A percentile compares a stretch with the other conserved stretches of the same genome.
phyloP scores from a whole-genome alignment of 2,113 vertebrate species.

The Petrocephalus zakoni region DNA sequence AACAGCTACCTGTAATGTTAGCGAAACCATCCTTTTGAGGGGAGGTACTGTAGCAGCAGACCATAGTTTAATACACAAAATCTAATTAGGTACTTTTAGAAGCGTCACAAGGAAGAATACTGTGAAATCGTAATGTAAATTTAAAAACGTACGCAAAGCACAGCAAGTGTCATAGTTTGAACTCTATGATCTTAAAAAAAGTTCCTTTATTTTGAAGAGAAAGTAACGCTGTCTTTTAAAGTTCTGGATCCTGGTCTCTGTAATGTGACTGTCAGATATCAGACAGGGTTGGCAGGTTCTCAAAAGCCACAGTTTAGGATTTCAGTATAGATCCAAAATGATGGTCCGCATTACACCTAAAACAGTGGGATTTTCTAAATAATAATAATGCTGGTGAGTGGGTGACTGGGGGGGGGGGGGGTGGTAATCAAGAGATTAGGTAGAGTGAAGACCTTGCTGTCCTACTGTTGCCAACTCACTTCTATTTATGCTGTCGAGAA shows the following conservation, averaged over 20 bases:
- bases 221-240: not conserved
- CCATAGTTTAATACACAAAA: not conserved
- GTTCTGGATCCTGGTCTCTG: not conserved
- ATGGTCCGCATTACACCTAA: not conserved
- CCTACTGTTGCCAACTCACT: not conserved
- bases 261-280: not conserved
- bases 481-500: not conserved
- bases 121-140: too few species aligned
- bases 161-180: not conserved
- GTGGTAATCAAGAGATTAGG: not conserved
- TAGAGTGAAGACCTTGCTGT: not conserved
- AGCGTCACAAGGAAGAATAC: too few species aligned
- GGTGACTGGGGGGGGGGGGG: not conserved
- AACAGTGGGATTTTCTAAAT: not conserved
- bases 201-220: not conserved
- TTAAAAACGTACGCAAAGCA: not conserved
- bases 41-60: too few species aligned
- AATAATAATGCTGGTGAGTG: too few species aligned
- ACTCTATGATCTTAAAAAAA: not conserved
- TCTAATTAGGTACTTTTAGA: not conserved
- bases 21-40: not conserved
- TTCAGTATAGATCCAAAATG: not conserved
- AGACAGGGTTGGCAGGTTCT: not conserved
- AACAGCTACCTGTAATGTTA: not conserved
- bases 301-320: not conserved